Evolutionary conservation across 2,113 vertebrate genomes (phyloP), one percentile per base, ranked within the genome.

Genomic region (Aspiorhynchus laticeps): DNA sequence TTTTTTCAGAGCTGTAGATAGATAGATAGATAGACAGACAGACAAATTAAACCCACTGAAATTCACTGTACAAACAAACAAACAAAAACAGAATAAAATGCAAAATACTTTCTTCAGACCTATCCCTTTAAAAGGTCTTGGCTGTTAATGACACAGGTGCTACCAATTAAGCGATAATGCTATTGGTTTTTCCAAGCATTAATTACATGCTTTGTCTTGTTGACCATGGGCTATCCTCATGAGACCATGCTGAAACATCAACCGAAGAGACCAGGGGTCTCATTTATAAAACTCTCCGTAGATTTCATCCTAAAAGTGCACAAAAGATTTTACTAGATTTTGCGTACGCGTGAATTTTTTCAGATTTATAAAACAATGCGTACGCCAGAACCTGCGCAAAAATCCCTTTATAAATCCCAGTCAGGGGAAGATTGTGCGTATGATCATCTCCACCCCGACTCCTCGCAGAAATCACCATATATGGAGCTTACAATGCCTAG

Each of bases 101-200:
- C 24, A 53, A 28, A 36, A 78, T n/a, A 28, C 4, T 12, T 33
- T 36, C 12, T 76, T 85, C 51, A 53, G 36, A 74, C 41, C 71
- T 46, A 11, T n/a, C n/a, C 69, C 80, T 76, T 88, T 85, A 36
- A 90, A 88, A 90, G 82, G 56, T 86, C 87, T 76, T 14, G 48
- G 74, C 83, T 77, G 15, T 81, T 75, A 71, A 80, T 76, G 56
- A 74, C 67, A 76, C 28, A 78, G 36, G 38, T 78, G 78, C 14
- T 67, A 80, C 26, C 28, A 41, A 69, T 43, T 79, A 56, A 7
- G 15, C 14, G 53, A 24, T 46, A 36, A 21, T 2, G 24, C 24
- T 33, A 38, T 36, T 53, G 80, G 41, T 31, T 51, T 88, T 83
- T 28, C 31, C 59, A 51, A 48, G 75, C 76, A 81, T 80, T 80